Percentiles rank a stretch among this genome's conserved stretches.
phyloP scores from a whole-genome alignment of 2,888 invertebrate genomes.

The Leptinotarsa tumamoca region DNA sequence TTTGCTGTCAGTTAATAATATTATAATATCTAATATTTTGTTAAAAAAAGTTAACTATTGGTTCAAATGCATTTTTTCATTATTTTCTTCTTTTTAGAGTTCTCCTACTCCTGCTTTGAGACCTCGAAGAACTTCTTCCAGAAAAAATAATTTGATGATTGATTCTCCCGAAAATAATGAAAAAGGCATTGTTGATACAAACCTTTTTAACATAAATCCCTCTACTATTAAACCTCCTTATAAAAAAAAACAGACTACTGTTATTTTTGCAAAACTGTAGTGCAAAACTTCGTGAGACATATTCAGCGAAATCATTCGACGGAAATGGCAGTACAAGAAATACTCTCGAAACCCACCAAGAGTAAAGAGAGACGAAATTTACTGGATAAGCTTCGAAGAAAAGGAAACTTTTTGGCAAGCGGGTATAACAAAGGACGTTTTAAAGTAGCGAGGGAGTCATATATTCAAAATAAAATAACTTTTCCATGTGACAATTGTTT shows the following conservation, averaged over 20 bases:
- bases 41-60: too few relatives aligned
- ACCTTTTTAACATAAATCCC: too few relatives aligned
- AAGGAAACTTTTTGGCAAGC: conserved; percentile 38
- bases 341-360: conserved; percentile 11
- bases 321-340: conserved; percentile 37
- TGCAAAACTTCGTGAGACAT: conserved; percentile 40
- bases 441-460: conserved; percentile 28
- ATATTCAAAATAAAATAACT: not conserved
- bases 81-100: too few relatives aligned
- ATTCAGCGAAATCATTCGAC: conserved; percentile 28
- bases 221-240: too few relatives aligned
- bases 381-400: conserved; percentile 32
- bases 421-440: conserved; percentile 3
- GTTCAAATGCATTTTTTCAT: too few relatives aligned
- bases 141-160: too few relatives aligned
- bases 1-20: too few relatives aligned
- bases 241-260: not conserved
- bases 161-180: too few relatives aligned
- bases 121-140: too few relatives aligned
- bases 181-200: too few relatives aligned
- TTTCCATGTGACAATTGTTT: not conserved
- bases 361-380: conserved; percentile 26
- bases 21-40: too few relatives aligned
- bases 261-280: conserved; percentile 34
- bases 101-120: too few relatives aligned